Percentiles rank a stretch among this genome's conserved stretches.
phyloP scores from a whole-genome alignment of 2,113 vertebrate species.

The Quiscalus mexicanus region DNA sequence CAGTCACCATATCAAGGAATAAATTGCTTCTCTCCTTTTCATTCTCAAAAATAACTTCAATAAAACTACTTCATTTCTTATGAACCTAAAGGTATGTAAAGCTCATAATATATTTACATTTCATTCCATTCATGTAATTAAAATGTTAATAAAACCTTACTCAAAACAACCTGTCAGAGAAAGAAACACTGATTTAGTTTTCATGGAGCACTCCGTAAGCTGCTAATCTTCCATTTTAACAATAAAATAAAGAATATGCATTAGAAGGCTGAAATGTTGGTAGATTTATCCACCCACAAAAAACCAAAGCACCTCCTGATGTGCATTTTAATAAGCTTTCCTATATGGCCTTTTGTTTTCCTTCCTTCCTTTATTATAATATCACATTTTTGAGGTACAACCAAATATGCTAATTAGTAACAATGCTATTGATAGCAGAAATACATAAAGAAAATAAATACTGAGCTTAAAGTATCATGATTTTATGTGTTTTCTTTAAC shows the following conservation, averaged over 20 bases:
- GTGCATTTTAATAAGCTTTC: background rate
- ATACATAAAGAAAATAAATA: background rate
- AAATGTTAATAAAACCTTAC: conserved; percentile 49
- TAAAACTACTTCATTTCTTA: background rate
- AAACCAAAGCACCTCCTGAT: background rate
- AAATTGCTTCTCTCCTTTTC: background rate
- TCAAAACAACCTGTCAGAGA: conserved; percentile 20
- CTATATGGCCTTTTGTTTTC: background rate
- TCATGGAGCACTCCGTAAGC: background rate
- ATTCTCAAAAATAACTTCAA: background rate
- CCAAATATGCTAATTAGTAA: background rate
- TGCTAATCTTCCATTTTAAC: conserved; percentile 4
- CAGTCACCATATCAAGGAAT: background rate
- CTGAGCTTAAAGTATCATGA: background rate
- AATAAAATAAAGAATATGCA: conserved; percentile 14
- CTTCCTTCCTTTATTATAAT: background rate
- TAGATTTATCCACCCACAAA: conserved; percentile 16
- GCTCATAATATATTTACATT: conserved; percentile 6
- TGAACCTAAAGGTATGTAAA: background rate
- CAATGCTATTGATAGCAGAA: background rate
- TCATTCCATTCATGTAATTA: conserved; percentile 26
- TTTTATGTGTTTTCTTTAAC: background rate
- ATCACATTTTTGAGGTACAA: background rate
- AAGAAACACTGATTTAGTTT: conserved; percentile 45
- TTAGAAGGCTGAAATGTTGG: background rate